These are phyloP conservation scores for Bellardia pandia DNA, from an alignment of 2,888 invertebrate species.

Conservation along the genomic window DNA sequence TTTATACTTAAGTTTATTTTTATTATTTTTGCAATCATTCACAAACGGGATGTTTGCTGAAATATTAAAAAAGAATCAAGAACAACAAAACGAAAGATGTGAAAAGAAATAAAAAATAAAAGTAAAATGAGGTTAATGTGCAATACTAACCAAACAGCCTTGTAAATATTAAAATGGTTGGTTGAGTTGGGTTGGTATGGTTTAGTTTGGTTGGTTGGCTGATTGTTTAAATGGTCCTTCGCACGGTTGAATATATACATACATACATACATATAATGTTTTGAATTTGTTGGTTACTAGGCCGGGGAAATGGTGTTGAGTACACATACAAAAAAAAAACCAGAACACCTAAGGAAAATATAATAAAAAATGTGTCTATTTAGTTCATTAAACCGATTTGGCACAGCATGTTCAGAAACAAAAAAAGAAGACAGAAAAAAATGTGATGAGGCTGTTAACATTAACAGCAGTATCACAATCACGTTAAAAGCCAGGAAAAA, in stretches of 20 bases:
- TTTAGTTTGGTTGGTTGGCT: constrained; percentile 8
- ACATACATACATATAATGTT: neutral
- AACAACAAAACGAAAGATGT: neutral
- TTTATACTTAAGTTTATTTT: constrained; percentile 7
- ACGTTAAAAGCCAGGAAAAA: neutral
- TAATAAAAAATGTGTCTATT: constrained; percentile 53
- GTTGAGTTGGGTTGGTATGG: constrained; percentile 20
- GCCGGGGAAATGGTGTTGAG: constrained; percentile 47
- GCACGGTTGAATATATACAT: constrained; percentile 14
- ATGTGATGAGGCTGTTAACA: constrained; percentile 49
- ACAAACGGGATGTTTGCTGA: constrained; percentile 49
- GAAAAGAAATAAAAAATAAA: constrained; percentile 10
- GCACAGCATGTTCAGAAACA: constrained; percentile 50
- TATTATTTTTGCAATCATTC: constrained; percentile 32
- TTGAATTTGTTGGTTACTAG: constrained; percentile 6
- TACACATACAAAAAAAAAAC: constrained; percentile 1
- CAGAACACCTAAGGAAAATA: neutral
- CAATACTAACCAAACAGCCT: constrained; percentile 44
- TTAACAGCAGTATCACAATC: constrained; percentile 14
- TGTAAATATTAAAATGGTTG: constrained; percentile 61
- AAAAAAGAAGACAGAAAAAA: constrained; percentile 8
- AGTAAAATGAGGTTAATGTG: constrained; percentile 71
- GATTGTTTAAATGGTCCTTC: constrained; percentile 46
- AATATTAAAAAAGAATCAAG: constrained; percentile 52
- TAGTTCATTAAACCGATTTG: constrained; percentile 64